phyloP scores from a whole-genome alignment of 2,888 invertebrate genomes.

The Crossocerus cetratus region DNA sequence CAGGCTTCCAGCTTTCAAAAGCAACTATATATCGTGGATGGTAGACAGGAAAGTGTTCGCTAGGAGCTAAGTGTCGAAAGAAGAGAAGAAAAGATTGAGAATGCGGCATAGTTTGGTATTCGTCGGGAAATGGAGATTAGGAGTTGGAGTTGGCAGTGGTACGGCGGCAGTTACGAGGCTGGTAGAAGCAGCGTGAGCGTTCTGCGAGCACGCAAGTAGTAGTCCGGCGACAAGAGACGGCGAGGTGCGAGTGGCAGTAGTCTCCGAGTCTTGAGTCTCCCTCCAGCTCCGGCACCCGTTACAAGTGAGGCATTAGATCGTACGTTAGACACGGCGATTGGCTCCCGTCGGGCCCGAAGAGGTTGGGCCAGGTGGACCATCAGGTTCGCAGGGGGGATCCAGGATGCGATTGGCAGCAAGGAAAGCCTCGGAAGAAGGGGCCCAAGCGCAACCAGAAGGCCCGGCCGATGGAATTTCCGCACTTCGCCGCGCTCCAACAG shows the following conservation, averaged over 20 bases:
- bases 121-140: no score
- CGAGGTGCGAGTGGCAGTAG: constrained; percentile 12
- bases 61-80: no score
- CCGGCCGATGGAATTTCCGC: constrained; percentile 30
- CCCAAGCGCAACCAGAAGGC: constrained; percentile 32
- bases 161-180: no score
- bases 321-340: constrained; percentile 74
- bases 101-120: no score
- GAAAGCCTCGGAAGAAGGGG: constrained; percentile 46
- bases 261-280: no score
- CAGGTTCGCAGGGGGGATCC: constrained; percentile 64
- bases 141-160: no score
- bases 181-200: constrained; percentile 10
- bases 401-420: constrained; percentile 60
- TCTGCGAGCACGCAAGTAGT: constrained; percentile 3
- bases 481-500: constrained; percentile 35
- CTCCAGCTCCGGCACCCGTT: constrained; percentile 63
- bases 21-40: no score
- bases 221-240: constrained; percentile 6
- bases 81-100: no score
- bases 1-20: no score
- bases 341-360: constrained; percentile 68
- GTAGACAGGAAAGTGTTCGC: no score
- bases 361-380: constrained; percentile 71
- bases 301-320: constrained; percentile 69